phyloP scores from a whole-genome alignment of 2,888 invertebrate genomes.

The Eupithecia subfuscata region DNA sequence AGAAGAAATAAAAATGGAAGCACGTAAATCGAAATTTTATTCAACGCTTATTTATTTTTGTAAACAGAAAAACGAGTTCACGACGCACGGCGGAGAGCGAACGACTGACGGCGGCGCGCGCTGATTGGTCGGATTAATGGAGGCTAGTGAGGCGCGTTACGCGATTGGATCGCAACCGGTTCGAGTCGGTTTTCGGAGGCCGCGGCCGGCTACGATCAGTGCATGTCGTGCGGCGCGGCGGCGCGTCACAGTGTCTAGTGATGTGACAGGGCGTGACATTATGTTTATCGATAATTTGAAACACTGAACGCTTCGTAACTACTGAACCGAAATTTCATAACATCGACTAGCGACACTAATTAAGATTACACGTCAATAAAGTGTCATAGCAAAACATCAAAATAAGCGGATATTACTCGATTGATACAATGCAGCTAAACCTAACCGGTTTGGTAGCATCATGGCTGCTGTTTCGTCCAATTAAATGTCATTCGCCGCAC shows the following conservation, averaged over 20 bases:
- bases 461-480: slow-evolving; percentile 21
- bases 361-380: neutral
- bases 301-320: neutral
- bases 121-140: slow-evolving; percentile 79
- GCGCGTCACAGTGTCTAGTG: slow-evolving; percentile 59
- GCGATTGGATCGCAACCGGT: slow-evolving; percentile 78
- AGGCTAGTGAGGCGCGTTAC: slow-evolving; percentile 68
- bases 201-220: slow-evolving; percentile 75
- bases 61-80: slow-evolving; percentile 59
- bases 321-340: neutral
- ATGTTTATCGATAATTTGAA: slow-evolving; percentile 37
- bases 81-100: slow-evolving; percentile 57
- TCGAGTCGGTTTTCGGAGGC: slow-evolving; percentile 75
- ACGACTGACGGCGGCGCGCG: slow-evolving; percentile 67
- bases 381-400: neutral
- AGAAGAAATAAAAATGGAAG: slow-evolving; percentile 3
- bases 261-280: slow-evolving; percentile 53
- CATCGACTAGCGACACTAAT: neutral
- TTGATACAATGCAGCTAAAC: slow-evolving; percentile 8
- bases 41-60: slow-evolving; percentile 53
- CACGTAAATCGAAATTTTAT: slow-evolving; percentile 36
- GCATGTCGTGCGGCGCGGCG: slow-evolving; percentile 60
- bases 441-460: slow-evolving; percentile 12
- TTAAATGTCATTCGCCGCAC: slow-evolving; percentile 15
- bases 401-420: slow-evolving; percentile 11